These are phyloP conservation scores for Bombus haemorrhoidalis DNA, from an alignment of 1,140 invertebrate genomes.

Conservation along the genomic window DNA sequence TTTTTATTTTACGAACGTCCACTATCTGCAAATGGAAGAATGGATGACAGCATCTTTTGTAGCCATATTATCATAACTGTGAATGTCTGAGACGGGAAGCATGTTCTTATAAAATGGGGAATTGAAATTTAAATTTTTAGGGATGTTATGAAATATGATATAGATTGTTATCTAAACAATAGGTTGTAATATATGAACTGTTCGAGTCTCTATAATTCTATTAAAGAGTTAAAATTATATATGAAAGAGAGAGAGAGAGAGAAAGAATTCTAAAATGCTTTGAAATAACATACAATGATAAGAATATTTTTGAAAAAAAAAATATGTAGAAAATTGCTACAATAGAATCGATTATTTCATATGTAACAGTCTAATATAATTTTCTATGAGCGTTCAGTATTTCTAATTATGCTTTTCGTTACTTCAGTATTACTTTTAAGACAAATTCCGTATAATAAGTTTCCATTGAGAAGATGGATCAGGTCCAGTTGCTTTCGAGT, in stretches of 20 bases:
- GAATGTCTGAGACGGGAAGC: background rate
- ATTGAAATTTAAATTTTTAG: background rate
- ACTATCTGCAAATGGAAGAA: no score
- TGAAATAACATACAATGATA: no score
- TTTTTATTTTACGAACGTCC: no score
- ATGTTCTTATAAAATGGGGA: background rate
- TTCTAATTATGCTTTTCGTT: background rate
- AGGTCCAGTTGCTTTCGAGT: constrained; percentile 22
- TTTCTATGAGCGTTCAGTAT: background rate
- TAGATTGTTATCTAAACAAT: background rate
- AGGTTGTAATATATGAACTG: background rate
- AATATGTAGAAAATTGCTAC: background rate
- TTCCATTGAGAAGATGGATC: constrained; percentile 17
- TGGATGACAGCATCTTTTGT: no score
- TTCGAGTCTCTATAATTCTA: background rate
- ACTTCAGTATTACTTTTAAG: background rate
- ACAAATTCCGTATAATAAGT: background rate
- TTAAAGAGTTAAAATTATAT: no score
- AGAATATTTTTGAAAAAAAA: background rate
- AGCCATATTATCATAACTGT: no score
- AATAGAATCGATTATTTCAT: background rate
- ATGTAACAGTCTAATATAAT: background rate
- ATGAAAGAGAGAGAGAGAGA: no score
- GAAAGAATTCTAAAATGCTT: no score
- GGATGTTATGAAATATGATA: background rate